Evolutionary conservation across 2,888 invertebrate genomes (phyloP).

Genomic region (Eristalis arbustorum): DNA sequence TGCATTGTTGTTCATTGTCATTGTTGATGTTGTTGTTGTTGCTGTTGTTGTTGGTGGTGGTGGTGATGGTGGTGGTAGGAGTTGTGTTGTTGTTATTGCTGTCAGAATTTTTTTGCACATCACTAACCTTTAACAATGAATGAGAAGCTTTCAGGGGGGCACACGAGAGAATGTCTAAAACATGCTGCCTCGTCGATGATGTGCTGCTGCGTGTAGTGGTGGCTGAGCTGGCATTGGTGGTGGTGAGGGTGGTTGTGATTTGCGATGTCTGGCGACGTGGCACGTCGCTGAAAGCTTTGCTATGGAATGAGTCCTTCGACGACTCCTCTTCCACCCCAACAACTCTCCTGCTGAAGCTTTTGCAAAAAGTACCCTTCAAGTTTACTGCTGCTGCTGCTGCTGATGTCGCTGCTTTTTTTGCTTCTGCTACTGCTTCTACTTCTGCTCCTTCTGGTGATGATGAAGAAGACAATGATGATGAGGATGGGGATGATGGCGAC

Average conservation of each 20-base stretch:
- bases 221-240: background rate
- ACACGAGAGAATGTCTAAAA: slow-evolving; percentile 26
- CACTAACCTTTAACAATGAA: slow-evolving; percentile 74
- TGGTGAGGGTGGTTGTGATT: background rate
- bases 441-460: background rate
- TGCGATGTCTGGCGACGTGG: slow-evolving; percentile 52
- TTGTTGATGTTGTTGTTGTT: slow-evolving; percentile 59
- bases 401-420: slow-evolving; percentile 1
- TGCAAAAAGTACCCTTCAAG: slow-evolving; percentile 44
- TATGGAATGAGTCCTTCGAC: slow-evolving; percentile 6
- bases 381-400: slow-evolving; percentile 14
- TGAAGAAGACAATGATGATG: slow-evolving; percentile 9
- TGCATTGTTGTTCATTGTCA: slow-evolving; percentile 57
- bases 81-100: slow-evolving; percentile 74
- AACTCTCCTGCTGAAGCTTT: slow-evolving; percentile 33
- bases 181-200: slow-evolving; percentile 24
- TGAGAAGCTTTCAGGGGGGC: slow-evolving; percentile 56
- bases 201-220: slow-evolving; percentile 3
- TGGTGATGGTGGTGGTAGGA: background rate
- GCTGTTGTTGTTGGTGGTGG: background rate
- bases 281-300: slow-evolving; percentile 43
- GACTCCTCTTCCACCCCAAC: background rate
- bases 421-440: slow-evolving; percentile 1
- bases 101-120: slow-evolving; percentile 68
- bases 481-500: background rate